These are phyloP conservation scores for Agelas oroides DNA, from an alignment of 37 sponge, comb jelly and placozoan genomes.

Conservation along the genomic window DNA sequence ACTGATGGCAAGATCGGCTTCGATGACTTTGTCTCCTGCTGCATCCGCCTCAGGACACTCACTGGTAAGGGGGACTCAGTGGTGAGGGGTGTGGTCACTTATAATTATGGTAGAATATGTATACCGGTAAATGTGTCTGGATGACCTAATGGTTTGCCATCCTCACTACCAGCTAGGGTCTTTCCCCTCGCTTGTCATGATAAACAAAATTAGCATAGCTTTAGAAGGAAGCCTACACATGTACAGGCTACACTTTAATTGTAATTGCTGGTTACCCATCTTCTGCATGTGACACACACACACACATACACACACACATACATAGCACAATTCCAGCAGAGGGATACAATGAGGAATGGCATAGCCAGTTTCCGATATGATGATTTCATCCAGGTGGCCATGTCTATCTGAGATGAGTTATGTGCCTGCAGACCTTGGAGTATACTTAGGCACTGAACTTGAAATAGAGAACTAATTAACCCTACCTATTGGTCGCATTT, in stretches of 20 bases:
- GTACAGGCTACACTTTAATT: too few relatives aligned
- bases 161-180: too few relatives aligned
- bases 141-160: neutral
- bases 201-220: too few relatives aligned
- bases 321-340: constrained; percentile 68
- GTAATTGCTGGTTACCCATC: too few relatives aligned
- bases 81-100: neutral
- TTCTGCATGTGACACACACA: too few relatives aligned
- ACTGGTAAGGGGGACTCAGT: constrained; percentile 60
- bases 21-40: constrained; percentile 83
- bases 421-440: neutral
- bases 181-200: neutral
- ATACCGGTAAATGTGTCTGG: neutral
- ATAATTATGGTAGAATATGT: neutral
- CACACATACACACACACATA: too few relatives aligned
- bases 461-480: neutral
- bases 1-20: constrained; percentile 69
- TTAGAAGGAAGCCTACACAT: too few relatives aligned
- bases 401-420: constrained; percentile 32
- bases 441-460: neutral
- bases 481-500: too few relatives aligned
- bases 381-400: constrained; percentile 69
- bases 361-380: constrained; percentile 79
- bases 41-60: constrained; percentile 66
- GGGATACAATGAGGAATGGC: constrained; percentile 77